phyloP scores from a whole-genome alignment of 2,888 invertebrate species.

The Metopia argyrocephala region DNA sequence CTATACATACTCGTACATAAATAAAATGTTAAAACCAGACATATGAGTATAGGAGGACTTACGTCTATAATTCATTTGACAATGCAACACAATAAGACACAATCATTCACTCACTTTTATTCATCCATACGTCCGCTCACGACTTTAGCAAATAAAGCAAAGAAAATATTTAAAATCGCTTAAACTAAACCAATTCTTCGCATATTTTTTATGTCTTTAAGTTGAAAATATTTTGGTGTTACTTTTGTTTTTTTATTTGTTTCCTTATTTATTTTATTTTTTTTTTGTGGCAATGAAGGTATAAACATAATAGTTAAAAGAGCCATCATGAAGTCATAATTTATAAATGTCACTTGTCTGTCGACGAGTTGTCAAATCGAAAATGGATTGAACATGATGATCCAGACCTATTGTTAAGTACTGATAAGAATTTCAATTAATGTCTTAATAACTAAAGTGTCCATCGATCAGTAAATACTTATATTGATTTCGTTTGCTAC shows the following conservation, averaged over 20 bases:
- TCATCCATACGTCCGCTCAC: slow-evolving; percentile 38
- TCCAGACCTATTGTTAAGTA: slow-evolving; percentile 73
- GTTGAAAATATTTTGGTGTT: not conserved
- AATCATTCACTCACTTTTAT: slow-evolving; percentile 48
- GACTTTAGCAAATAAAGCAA: slow-evolving; percentile 51
- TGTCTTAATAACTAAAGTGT: slow-evolving; percentile 64
- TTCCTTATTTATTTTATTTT: not conserved
- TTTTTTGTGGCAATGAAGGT: slow-evolving; percentile 52
- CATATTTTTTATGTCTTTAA: not conserved
- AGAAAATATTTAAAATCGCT: slow-evolving; percentile 25
- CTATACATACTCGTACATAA: slow-evolving; percentile 32
- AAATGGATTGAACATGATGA: slow-evolving; percentile 78
- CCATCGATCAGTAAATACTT: slow-evolving; percentile 50
- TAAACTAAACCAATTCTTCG: slow-evolving; percentile 42
- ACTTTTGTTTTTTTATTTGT: not conserved
- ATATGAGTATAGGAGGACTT: slow-evolving; percentile 70
- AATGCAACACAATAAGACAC: slow-evolving; percentile 61
- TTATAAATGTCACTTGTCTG: slow-evolving; percentile 79
- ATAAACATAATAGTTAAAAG: slow-evolving; percentile 35
- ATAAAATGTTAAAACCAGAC: slow-evolving; percentile 66
- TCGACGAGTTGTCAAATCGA: slow-evolving; percentile 78
- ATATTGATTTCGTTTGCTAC: slow-evolving; percentile 36
- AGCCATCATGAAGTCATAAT: slow-evolving; percentile 70
- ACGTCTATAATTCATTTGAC: slow-evolving; percentile 66
- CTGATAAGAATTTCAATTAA: slow-evolving; percentile 78